These are phyloP conservation scores for Triops cancriformis DNA, from an alignment of 1,140 invertebrate genomes.

Conservation along the genomic window DNA sequence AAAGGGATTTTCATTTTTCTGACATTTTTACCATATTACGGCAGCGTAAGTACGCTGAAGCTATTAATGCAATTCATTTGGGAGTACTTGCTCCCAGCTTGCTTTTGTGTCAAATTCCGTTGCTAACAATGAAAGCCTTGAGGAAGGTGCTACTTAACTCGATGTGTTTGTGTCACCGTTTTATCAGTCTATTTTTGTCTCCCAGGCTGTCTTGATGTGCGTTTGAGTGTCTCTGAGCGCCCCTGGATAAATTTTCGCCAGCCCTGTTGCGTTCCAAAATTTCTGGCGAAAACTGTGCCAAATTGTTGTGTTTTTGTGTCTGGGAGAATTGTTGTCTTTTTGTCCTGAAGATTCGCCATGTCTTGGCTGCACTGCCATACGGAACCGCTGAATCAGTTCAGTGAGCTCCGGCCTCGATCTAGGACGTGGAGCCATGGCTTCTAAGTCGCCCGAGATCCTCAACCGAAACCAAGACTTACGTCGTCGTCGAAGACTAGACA, in stretches of 20 bases:
- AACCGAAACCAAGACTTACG: not conserved
- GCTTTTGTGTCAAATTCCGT: not conserved
- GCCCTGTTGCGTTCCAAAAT: not conserved
- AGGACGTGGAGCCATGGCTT: not conserved
- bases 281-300: not conserved
- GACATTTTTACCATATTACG: not conserved
- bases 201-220: not conserved
- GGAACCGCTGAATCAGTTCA: not conserved
- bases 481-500: not conserved
- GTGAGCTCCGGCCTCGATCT: not conserved
- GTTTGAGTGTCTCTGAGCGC: not conserved
- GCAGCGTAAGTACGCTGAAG: not conserved
- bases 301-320: not conserved
- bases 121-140: not conserved
- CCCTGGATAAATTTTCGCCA: not conserved
- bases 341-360: not conserved
- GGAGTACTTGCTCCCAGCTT: not conserved
- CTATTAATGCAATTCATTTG: not conserved
- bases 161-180: not conserved
- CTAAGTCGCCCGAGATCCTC: not conserved
- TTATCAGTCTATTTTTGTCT: constrained; percentile 5
- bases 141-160: not conserved
- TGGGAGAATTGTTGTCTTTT: not conserved
- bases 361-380: not conserved
- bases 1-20: not conserved